Percentiles rank a stretch among this genome's conserved stretches.
These are phyloP conservation scores for Sciurus carolinensis DNA, from an alignment of 2,797 vertebrate genomes.

Conservation along the genomic window DNA sequence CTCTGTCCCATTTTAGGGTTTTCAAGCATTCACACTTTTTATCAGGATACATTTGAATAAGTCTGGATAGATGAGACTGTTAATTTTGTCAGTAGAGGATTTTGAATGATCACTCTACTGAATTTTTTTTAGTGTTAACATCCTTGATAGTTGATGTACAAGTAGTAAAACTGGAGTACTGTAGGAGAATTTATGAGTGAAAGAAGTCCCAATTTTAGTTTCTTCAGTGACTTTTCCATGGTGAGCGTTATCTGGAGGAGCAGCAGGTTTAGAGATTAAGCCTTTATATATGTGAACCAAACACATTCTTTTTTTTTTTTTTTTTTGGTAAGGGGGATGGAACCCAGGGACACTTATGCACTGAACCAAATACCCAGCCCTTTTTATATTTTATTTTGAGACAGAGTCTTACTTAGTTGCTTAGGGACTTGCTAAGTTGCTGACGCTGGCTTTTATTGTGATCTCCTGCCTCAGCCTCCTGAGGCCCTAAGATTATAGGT, in stretches of 20 bases:
- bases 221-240: conserved; percentile 86
- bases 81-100: conserved; percentile 87
- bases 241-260: conserved; percentile 83
- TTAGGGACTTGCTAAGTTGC: too few species aligned
- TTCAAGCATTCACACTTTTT: conserved; percentile 87
- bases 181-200: conserved; percentile 76
- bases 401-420: too few species aligned
- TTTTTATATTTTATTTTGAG: too few species aligned
- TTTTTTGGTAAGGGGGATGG: too few species aligned
- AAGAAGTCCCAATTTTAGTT: conserved; percentile 74
- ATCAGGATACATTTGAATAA: conserved; percentile 84
- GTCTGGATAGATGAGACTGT: conserved; percentile 85
- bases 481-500: too few species aligned
- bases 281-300: conserved; percentile 84
- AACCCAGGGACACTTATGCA: too few species aligned
- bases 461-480: too few species aligned
- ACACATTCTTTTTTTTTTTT: too few species aligned
- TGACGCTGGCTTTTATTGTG: too few species aligned
- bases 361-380: too few species aligned
- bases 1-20: conserved; percentile 82
- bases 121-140: conserved; percentile 70
- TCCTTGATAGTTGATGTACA: conserved; percentile 82
- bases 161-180: conserved; percentile 80
- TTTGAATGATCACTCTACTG: conserved; percentile 84
- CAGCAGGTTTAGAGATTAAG: conserved; percentile 83